Percentiles rank a stretch among this genome's conserved stretches.
phyloP scores from a whole-genome alignment of 2,797 vertebrate species.

The Sebastes dallii region DNA sequence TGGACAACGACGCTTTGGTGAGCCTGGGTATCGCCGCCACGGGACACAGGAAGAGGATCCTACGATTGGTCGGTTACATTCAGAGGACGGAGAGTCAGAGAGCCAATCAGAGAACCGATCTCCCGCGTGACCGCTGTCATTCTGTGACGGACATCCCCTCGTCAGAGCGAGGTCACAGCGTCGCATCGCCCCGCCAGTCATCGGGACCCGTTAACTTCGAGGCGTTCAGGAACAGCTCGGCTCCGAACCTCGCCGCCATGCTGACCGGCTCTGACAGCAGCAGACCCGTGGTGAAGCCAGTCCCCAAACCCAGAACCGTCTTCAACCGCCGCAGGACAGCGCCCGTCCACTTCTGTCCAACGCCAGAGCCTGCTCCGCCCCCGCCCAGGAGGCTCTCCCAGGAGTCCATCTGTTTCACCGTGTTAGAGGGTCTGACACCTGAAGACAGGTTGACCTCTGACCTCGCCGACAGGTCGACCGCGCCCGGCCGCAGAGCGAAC shows the following conservation, averaged over 20 bases:
- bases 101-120: slow-evolving; percentile 45
- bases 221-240: slow-evolving; percentile 59
- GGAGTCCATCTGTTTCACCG: slow-evolving; percentile 71
- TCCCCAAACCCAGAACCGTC: slow-evolving; percentile 94
- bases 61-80: slow-evolving; percentile 82
- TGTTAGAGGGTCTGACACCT: slow-evolving; percentile 69
- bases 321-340: slow-evolving; percentile 82
- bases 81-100: slow-evolving; percentile 48
- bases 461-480: slow-evolving; percentile 7
- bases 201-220: slow-evolving; percentile 36
- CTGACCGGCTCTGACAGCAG: slow-evolving; percentile 43
- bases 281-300: slow-evolving; percentile 74
- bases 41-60: slow-evolving; percentile 94
- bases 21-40: slow-evolving; percentile 91
- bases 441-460: neutral
- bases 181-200: neutral
- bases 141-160: slow-evolving; percentile 64
- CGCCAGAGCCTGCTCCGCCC: slow-evolving; percentile 17
- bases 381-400: slow-evolving; percentile 56
- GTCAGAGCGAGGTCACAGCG: neutral
- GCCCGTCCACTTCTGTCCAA: slow-evolving; percentile 37
- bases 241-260: slow-evolving; percentile 61
- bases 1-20: slow-evolving; percentile 86
- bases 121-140: slow-evolving; percentile 66
- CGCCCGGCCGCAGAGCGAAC: slow-evolving; percentile 13